Conservation (phyloP, 1,140 invertebrate species). For the Macrocentrus cingulum region DNA sequence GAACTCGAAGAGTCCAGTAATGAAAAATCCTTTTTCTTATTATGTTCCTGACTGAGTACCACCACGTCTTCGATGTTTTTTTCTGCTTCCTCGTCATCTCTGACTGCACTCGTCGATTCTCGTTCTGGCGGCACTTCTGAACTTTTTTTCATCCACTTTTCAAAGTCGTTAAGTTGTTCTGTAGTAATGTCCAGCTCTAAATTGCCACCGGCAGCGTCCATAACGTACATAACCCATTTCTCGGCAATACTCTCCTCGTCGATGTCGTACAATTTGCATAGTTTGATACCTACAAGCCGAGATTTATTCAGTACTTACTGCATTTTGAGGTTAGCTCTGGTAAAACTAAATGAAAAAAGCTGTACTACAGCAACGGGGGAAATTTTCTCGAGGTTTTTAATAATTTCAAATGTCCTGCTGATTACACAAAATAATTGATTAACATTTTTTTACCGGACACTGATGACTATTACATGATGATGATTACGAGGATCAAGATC, state of each 20-base stretch:
- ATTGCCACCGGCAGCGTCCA: slow-evolving; percentile 29
- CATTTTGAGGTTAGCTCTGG: slow-evolving; percentile 8
- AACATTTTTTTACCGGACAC: too few species aligned
- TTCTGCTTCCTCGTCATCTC: neutral
- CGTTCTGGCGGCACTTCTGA: neutral
- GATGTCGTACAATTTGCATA: slow-evolving; percentile 34
- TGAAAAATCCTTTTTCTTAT: neutral
- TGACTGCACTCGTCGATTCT: neutral
- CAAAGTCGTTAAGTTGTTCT: slow-evolving; percentile 13
- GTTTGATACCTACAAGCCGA: slow-evolving; percentile 32
- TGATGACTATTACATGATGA: neutral
- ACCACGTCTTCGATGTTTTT: neutral
- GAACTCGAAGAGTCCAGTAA: neutral
- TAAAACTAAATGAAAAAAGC: too few species aligned
- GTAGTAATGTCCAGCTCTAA: slow-evolving; percentile 31
- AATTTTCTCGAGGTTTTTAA: too few species aligned
- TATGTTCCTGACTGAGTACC: neutral
- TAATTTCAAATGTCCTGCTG: too few species aligned
- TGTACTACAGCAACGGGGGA: too few species aligned
- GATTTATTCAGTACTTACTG: neutral
- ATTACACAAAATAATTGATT: too few species aligned
- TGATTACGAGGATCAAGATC: neutral
- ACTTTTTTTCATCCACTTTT: neutral
- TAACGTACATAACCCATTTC: slow-evolving; percentile 36
- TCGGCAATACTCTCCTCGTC: slow-evolving; percentile 37